Evolutionary conservation across 2,113 vertebrate species (phyloP).

Genomic region (Tinamus guttatus): DNA sequence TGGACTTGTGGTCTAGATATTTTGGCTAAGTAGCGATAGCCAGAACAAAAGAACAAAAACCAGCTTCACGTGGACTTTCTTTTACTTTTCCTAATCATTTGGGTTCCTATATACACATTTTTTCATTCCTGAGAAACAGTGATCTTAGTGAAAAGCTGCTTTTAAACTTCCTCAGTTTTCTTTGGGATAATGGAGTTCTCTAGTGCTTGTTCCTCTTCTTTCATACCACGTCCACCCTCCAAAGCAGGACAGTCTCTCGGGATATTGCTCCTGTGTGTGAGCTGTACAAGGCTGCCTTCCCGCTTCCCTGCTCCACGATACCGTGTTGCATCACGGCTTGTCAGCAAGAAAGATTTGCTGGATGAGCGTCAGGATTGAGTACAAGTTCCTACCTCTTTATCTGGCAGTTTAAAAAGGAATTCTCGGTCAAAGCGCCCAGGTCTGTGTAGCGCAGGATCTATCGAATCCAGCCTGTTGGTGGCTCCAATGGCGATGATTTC

Average conservation of each 20-base stretch:
- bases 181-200: no score
- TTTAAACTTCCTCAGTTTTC: no score
- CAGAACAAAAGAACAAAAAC: background rate
- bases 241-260: no score
- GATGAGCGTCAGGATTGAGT: background rate
- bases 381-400: conserved; percentile 88
- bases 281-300: background rate
- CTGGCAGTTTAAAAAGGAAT: conserved; percentile 93
- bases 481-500: conserved; percentile 96
- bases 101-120: background rate
- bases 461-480: conserved; percentile 93
- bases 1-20: no score
- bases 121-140: background rate
- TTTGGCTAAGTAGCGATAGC: no score
- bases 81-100: background rate
- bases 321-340: background rate
- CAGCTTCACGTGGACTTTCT: no score
- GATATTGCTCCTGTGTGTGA: no score
- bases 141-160: no score
- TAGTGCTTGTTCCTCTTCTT: no score
- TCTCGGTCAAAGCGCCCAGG: conserved; percentile 96
- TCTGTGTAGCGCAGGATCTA: conserved; percentile 93
- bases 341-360: background rate
- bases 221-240: no score
- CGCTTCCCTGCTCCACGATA: background rate